phyloP scores from a whole-genome alignment of 2,113 vertebrate species.

The Platichthys flesus region DNA sequence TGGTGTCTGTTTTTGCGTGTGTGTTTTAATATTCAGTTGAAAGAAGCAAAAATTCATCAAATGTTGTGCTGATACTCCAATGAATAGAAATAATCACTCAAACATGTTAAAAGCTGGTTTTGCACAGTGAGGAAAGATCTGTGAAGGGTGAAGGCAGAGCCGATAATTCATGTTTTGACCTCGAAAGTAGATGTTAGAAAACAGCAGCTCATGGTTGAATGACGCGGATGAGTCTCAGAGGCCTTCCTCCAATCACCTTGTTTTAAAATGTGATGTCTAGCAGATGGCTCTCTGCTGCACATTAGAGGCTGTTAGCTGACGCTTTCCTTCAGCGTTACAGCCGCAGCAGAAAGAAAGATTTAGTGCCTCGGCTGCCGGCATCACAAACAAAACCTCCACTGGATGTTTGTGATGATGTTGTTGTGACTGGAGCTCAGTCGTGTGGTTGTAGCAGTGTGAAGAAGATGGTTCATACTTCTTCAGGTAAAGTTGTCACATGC shows the following conservation, averaged over 20 bases:
- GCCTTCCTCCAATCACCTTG: background rate
- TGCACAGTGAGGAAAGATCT: background rate
- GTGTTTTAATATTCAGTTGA: background rate
- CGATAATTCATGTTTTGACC: slow-evolving; percentile 24
- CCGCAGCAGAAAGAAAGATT: background rate
- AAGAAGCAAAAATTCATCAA: background rate
- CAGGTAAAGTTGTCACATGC: too few species aligned
- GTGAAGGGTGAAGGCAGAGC: background rate
- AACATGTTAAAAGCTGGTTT: background rate
- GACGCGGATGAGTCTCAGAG: slow-evolving; percentile 11
- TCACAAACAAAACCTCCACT: background rate
- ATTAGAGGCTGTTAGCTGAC: slow-evolving; percentile 19
- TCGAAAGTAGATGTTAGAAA: slow-evolving; percentile 24
- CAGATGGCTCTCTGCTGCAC: slow-evolving; percentile 28
- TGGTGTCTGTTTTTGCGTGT: slow-evolving; percentile 10
- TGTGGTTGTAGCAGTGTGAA: too few species aligned
- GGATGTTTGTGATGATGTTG: background rate
- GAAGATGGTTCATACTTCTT: too few species aligned
- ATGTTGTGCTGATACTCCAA: background rate
- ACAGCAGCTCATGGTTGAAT: slow-evolving; percentile 1
- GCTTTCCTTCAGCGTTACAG: background rate
- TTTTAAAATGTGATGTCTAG: slow-evolving; percentile 24
- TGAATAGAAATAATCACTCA: background rate
- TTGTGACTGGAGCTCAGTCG: background rate
- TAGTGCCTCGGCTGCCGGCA: background rate